These are phyloP conservation scores for Limnephilus rhombicus DNA, from an alignment of 2,888 invertebrate genomes.

Conservation along the genomic window DNA sequence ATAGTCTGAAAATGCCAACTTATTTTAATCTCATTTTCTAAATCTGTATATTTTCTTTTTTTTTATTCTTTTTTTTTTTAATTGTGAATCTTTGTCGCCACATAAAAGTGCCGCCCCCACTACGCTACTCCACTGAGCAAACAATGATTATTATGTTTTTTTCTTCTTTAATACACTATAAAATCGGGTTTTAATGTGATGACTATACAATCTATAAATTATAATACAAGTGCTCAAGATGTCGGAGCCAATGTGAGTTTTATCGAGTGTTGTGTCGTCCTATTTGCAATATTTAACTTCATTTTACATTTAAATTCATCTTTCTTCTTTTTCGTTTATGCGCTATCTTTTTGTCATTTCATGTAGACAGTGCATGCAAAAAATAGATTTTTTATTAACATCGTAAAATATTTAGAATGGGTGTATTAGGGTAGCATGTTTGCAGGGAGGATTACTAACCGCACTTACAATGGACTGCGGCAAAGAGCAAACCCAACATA, in stretches of 20 bases:
- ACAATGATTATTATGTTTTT: neutral
- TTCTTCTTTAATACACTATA: neutral
- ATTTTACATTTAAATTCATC: no score
- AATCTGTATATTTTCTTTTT: no score
- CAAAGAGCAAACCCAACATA: slow-evolving; percentile 56
- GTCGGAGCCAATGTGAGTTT: neutral
- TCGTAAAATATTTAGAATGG: slow-evolving; percentile 14
- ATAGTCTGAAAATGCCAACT: no score
- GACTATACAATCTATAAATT: neutral
- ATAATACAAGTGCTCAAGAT: neutral
- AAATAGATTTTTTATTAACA: neutral
- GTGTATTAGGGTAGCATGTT: slow-evolving; percentile 49
- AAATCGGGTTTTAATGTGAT: neutral
- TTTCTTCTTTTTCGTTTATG: no score
- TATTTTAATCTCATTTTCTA: no score
- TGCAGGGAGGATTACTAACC: slow-evolving; percentile 55
- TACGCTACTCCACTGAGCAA: no score
- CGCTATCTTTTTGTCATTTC: neutral
- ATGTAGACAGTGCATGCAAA: neutral
- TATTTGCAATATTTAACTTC: no score
- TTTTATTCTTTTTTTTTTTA: no score
- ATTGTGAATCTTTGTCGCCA: no score
- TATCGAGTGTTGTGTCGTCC: no score
- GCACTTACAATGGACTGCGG: slow-evolving; percentile 53
- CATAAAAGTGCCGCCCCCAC: no score